Conservation (phyloP, 2,797 vertebrate species). For the Spea hammondii region DNA sequence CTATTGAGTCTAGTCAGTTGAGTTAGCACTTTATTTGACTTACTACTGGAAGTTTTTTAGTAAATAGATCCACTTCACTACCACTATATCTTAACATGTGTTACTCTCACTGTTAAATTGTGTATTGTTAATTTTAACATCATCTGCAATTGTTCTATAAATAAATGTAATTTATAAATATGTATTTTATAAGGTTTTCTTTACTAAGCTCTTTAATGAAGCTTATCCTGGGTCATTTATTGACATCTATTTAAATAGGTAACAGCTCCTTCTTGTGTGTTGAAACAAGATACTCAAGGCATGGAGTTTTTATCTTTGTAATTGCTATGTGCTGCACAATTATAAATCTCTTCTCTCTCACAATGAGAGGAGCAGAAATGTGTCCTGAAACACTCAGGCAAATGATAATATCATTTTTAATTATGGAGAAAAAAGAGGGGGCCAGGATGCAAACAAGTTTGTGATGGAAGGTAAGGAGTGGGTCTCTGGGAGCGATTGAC, state of each 20-base stretch:
- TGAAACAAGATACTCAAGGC: slow-evolving; percentile 14
- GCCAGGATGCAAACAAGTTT: slow-evolving; percentile 12
- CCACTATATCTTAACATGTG: no score
- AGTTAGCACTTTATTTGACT: no score
- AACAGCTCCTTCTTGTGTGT: slow-evolving; percentile 8
- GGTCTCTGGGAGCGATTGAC: background rate
- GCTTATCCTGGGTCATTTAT: background rate
- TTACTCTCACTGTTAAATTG: no score
- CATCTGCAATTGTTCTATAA: no score
- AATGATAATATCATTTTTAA: slow-evolving; percentile 55
- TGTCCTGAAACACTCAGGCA: slow-evolving; percentile 48
- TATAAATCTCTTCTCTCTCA: slow-evolving; percentile 42
- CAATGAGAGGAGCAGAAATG: slow-evolving; percentile 39
- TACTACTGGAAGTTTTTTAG: no score
- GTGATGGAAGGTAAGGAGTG: background rate
- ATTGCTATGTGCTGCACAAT: slow-evolving; percentile 44
- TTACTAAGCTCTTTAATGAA: no score
- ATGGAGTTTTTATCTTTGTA: slow-evolving; percentile 32
- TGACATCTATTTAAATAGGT: slow-evolving; percentile 6
- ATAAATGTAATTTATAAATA: no score
- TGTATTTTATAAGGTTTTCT: no score
- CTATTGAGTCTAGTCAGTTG: no score
- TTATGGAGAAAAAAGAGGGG: slow-evolving; percentile 44
- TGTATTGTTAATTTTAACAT: no score
- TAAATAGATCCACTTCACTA: no score